Evolutionary conservation across 2,113 vertebrate species (phyloP).

Genomic region (Aegithalos caudatus): DNA sequence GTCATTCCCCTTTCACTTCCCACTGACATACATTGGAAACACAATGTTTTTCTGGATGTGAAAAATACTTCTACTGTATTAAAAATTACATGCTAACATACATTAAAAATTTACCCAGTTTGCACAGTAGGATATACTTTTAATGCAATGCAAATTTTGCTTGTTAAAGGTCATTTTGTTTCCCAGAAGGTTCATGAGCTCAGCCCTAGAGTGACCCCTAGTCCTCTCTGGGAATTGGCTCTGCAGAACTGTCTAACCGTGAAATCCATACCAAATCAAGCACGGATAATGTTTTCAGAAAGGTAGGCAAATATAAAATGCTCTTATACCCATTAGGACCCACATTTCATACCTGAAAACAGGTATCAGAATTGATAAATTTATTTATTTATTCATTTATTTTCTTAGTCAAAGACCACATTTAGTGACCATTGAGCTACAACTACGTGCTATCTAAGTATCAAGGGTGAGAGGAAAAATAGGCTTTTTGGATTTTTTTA

Average conservation of each 20-base stretch:
- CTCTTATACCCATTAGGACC: background rate
- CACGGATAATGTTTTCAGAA: background rate
- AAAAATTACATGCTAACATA: background rate
- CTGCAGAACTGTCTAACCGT: background rate
- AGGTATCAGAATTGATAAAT: background rate
- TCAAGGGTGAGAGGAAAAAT: background rate
- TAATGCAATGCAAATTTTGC: background rate
- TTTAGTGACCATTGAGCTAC: background rate
- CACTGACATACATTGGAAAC: background rate
- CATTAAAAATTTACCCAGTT: background rate
- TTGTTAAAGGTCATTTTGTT: slow-evolving; percentile 17
- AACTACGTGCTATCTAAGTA: background rate
- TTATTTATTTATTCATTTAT: background rate
- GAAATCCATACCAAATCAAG: background rate
- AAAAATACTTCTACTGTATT: background rate
- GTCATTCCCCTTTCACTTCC: background rate
- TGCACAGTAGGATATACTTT: background rate
- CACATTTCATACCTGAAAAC: background rate
- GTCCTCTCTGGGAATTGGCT: background rate
- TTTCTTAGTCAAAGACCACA: background rate
- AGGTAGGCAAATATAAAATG: background rate
- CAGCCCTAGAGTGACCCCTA: background rate
- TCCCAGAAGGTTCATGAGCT: background rate
- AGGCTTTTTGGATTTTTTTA: background rate
- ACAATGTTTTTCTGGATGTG: background rate